Evolutionary conservation across 1,140 invertebrate genomes (phyloP), one percentile per base, ranked within the genome.

Genomic region (Diprion similis): DNA sequence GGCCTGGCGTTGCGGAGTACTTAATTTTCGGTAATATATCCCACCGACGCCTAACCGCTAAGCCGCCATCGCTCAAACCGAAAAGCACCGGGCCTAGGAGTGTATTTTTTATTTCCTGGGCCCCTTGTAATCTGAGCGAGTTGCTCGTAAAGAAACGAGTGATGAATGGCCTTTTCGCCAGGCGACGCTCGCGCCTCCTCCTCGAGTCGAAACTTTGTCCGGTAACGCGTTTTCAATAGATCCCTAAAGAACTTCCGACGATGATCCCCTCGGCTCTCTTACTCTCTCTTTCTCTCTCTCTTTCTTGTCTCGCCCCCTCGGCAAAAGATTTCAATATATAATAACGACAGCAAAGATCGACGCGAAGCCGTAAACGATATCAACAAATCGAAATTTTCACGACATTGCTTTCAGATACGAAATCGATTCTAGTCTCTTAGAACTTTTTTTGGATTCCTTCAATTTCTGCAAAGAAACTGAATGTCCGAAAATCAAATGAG

Each of bases 51-150:
- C 51, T 59, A 59, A 59, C 11, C 51, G n/a, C 51, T 59, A 59
- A 59, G 51, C 11, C 51, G 51, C 51, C 66, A 68, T 68, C 66
- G 37, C 66, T 68, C 66, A 68, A 68, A 68, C 37, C 37, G 6
- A 68, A 68, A 68, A 18, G 37, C 51, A 59, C 18, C 66, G 10
- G 18, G 66, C 66, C 17, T 68, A 19, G 18, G 66, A 45, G 66
- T 68, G 17, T 68, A 68, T 68, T 68, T 68, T 68, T 45, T 68
- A 68, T 68, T 68, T 18, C 11, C 37, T 4, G 18, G 66, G 24
- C 24, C 37, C 66, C 66, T 15, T 68, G 17, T 68, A 68, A 68
- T 68, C 66, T 45, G 66, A 45, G 18, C 37, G 19, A 18, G 66
- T 68, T 68, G 37, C 37, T 68, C 10, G 17, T 45, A 68, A 19